Evolutionary conservation across 2,888 invertebrate genomes (phyloP), one percentile per base, ranked within the genome.

Genomic region (Drosophila percnosoma): DNA sequence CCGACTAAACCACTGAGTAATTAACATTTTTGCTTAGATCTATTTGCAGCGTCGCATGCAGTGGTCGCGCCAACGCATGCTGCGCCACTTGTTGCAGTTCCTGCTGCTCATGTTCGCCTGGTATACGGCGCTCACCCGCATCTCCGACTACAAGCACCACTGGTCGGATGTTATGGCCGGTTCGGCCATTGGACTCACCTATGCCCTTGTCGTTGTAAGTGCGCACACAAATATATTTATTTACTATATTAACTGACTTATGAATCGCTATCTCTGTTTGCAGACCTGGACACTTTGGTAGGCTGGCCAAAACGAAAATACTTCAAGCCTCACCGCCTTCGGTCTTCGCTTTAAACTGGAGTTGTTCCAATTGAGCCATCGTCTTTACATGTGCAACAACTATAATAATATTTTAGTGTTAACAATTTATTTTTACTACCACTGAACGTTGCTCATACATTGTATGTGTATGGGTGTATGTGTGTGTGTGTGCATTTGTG

Each of bases 91-190:
- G 18, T 92, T 98, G 61, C 99, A 99, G 94, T 96, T 97, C 89
- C 82, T 96, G 21, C 95, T 97, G 61, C 93, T 99, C 67, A 94
- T 96, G 93, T 94, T 97, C 92, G 96, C 98, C 49, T 96, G 97
- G 95, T 97, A 95, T 92, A 97, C 97, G 21, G 96, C 96, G 27
- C 95, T 99, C 94, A 96, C 97, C 33, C 95, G 99, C 49, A 95
- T 99, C 58, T 98, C 98, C 4, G 97, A 99, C 94, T 98, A 99
- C 94, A 99, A 99, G 92, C 99, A 99, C 93, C 99, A 99, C 91
- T 98, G 98, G 97, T 98, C 97, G 90, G 99, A 99, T 93, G 99
- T 99, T 0, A 93, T 99, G 31, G 96, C 96, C 63, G 99, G 99
- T 0, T 94, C 96, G 71, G 87, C 94, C 40, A 95, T 97, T 70